A percentile compares a stretch with the other conserved stretches of the same genome.
These are phyloP conservation scores for Pomacea maculata DNA, from an alignment of 1,140 invertebrate genomes.

Conservation along the genomic window DNA sequence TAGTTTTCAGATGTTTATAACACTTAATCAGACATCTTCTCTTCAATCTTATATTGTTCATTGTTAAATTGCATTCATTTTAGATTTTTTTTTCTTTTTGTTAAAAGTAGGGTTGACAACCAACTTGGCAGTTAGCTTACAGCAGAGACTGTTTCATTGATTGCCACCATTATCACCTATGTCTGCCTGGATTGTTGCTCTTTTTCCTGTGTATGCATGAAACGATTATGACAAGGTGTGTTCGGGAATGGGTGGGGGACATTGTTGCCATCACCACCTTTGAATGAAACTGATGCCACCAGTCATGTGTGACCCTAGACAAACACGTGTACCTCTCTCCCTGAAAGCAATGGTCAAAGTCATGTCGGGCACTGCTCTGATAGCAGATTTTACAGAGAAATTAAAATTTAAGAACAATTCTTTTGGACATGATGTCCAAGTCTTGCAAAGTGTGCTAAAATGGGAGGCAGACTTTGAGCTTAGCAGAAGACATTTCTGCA, in stretches of 20 bases:
- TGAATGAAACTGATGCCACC: slow-evolving; percentile 16
- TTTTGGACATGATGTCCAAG: too few species aligned
- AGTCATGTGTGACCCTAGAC: slow-evolving; percentile 6
- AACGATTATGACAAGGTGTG: slow-evolving; percentile 9
- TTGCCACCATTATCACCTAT: slow-evolving; percentile 2
- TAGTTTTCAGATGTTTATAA: neutral
- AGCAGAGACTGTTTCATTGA: neutral
- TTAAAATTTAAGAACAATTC: too few species aligned
- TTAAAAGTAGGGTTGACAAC: neutral
- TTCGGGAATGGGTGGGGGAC: slow-evolving; percentile 1
- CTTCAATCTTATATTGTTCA: neutral
- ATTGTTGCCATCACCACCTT: slow-evolving; percentile 21
- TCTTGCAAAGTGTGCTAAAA: neutral
- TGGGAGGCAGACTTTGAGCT: neutral
- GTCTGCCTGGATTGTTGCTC: slow-evolving; percentile 19
- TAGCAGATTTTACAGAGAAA: neutral
- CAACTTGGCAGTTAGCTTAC: neutral
- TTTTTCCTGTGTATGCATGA: slow-evolving; percentile 22
- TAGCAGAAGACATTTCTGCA: neutral
- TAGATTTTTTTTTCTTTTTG: neutral
- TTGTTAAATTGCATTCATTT: neutral
- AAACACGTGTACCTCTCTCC: neutral
- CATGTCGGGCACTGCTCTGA: slow-evolving; percentile 10
- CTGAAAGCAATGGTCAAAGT: slow-evolving; percentile 4
- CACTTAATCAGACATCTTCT: neutral